Evolutionary conservation across 2,113 vertebrate species (phyloP).

Genomic region (Oncorhynchus tshawytscha): DNA sequence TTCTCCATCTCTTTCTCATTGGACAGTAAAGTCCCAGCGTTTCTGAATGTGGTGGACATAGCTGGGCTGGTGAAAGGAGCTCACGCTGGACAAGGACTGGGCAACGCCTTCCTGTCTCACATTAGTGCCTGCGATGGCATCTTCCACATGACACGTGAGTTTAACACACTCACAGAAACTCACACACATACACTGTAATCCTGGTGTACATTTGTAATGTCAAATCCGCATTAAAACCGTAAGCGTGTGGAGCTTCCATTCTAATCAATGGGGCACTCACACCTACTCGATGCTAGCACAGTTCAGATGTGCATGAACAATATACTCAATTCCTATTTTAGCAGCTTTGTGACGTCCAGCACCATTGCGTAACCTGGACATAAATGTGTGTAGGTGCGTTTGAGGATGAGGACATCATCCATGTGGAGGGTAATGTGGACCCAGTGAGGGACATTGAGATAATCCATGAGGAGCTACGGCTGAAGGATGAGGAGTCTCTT

Average conservation of each 20-base stretch:
- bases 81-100: conserved; percentile 91
- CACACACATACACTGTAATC: not conserved
- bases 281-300: not conserved
- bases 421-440: conserved; percentile 94
- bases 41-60: conserved; percentile 97
- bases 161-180: not conserved
- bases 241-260: no score
- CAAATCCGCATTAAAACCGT: no score
- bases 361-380: not conserved
- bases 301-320: not conserved
- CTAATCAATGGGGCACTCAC: no score
- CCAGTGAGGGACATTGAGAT: conserved; percentile 90
- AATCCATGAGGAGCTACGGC: conserved; percentile 92
- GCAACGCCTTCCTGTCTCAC: conserved; percentile 96
- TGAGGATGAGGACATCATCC: conserved; percentile 97
- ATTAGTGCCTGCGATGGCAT: conserved; percentile 96
- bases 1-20: conserved; percentile 20
- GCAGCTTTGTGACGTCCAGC: no score
- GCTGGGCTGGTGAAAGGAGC: conserved; percentile 98
- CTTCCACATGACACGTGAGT: conserved; percentile 97
- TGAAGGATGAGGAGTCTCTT: conserved; percentile 96
- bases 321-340: not conserved
- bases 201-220: no score
- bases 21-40: conserved; percentile 95
- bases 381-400: conserved; percentile 78